Conservation (phyloP, 2,797 vertebrate species). For the Sibirionetta formosa region DNA sequence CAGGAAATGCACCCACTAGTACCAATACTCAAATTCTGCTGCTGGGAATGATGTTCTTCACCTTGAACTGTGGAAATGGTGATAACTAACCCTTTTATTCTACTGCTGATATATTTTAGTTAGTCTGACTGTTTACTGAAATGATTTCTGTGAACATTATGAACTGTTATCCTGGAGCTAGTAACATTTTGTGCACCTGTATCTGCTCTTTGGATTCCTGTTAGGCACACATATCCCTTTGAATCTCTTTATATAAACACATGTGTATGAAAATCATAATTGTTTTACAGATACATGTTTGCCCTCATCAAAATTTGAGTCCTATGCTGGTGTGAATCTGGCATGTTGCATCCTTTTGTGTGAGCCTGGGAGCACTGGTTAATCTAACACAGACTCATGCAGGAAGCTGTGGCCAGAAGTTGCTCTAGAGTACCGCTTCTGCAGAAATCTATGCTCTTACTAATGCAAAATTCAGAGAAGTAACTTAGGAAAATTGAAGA, state of each 20-base stretch:
- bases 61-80: background rate
- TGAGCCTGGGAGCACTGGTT: background rate
- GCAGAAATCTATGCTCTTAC: background rate
- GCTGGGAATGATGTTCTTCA: fast-evolving
- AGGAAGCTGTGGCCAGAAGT: background rate
- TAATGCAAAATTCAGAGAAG: background rate
- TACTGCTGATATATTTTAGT: background rate
- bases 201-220: background rate
- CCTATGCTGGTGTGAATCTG: background rate
- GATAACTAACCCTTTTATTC: background rate
- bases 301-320: background rate
- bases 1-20: background rate
- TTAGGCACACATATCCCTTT: background rate
- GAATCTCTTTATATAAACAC: background rate
- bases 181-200: background rate
- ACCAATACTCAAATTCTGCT: background rate
- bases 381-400: background rate
- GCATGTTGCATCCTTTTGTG: background rate
- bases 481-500: background rate
- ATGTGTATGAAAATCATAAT: background rate
- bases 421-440: background rate
- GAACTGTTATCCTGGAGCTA: background rate
- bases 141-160: background rate
- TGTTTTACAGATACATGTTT: background rate
- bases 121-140: background rate